These are phyloP conservation scores for Drosophila nigrodunni DNA, from an alignment of 1,140 invertebrate genomes.

Conservation along the genomic window DNA sequence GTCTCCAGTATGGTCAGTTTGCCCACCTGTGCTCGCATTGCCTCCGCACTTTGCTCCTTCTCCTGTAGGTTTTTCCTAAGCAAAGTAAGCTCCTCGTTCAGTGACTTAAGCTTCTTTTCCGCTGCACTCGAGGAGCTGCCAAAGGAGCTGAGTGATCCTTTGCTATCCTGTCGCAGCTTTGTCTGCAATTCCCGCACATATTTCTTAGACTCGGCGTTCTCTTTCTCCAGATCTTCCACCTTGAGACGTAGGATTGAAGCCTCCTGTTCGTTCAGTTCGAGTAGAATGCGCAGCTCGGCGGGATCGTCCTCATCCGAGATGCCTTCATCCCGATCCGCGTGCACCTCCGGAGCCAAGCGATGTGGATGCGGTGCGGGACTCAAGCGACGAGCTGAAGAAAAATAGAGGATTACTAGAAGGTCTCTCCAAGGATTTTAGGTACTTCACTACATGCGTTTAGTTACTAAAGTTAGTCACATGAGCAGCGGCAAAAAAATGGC, in stretches of 20 bases:
- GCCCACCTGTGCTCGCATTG: constrained; percentile 89
- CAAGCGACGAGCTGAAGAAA: constrained; percentile 86
- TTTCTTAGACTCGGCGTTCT: constrained; percentile 90
- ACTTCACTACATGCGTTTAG: constrained; percentile 18
- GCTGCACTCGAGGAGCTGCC: constrained; percentile 84
- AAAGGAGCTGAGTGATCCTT: constrained; percentile 59
- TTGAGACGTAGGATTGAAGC: constrained; percentile 91
- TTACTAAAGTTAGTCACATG: constrained; percentile 39
- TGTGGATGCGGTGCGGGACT: constrained; percentile 88
- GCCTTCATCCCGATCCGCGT: constrained; percentile 89
- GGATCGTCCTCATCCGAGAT: constrained; percentile 91
- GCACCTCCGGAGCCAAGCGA: constrained; percentile 87
- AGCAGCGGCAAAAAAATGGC: constrained; percentile 84
- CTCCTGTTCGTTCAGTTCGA: constrained; percentile 96
- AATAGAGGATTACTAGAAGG: neutral
- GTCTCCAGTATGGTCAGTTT: constrained; percentile 88
- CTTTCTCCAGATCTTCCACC: constrained; percentile 93
- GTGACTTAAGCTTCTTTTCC: constrained; percentile 89
- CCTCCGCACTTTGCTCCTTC: constrained; percentile 92
- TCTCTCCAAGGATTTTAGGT: neutral
- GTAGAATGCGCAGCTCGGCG: constrained; percentile 90
- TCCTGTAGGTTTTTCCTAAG: constrained; percentile 91
- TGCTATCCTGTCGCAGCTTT: constrained; percentile 85
- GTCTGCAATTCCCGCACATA: constrained; percentile 92
- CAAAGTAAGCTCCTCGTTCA: constrained; percentile 90